Evolutionary conservation across 2,113 vertebrate genomes (phyloP), one percentile per base, ranked within the genome.

Genomic region (Eulemur rufifrons): DNA sequence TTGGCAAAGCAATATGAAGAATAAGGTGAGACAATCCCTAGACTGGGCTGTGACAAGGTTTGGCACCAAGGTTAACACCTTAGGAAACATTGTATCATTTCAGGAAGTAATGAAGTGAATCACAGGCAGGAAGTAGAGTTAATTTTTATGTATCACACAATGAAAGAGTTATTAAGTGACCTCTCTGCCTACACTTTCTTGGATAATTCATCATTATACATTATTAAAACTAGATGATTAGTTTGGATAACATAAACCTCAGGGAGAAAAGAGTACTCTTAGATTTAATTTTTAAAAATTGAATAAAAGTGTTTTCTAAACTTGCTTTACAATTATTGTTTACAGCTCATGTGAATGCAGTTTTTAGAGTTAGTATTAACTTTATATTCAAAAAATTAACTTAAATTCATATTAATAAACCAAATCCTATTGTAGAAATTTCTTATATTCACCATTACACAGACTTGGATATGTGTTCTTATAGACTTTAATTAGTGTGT

Each of bases 91-190:
- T 34, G 6, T 52, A n/a, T 42, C n/a, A 8, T 63, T 76, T 91
- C 54, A 64, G 45, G 54, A 5, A 78, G 7, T 42, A 18, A 74
- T 27, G 7, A 82, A 52, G 7, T 88, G 15, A 68, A 66, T 64
- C 17, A 59, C 39, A 59, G 15, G 37, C 34, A 94, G 13, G 25
- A 84, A 88, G 47, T 52, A 78, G 2, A 81, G 71, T 27, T 3
- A 12, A 47, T 69, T 94, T 82, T 84, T 87, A 56, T 39, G 21
- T 50, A 69, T 56, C 66, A 87, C 21, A 84, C 17, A 93, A 84
- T 88, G 84, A 81, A 91, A 25, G 32, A 92, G 87, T 83, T 64
- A 83, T 54, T 88, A 97, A 91, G 12, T 94, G 69, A 90, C 42
- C 21, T 87, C 63, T 92, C 20, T 61, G 34, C 10, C 59, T 89